Evolutionary conservation across 2,888 invertebrate genomes (phyloP).

Genomic region (Lampropteryx suffumata): DNA sequence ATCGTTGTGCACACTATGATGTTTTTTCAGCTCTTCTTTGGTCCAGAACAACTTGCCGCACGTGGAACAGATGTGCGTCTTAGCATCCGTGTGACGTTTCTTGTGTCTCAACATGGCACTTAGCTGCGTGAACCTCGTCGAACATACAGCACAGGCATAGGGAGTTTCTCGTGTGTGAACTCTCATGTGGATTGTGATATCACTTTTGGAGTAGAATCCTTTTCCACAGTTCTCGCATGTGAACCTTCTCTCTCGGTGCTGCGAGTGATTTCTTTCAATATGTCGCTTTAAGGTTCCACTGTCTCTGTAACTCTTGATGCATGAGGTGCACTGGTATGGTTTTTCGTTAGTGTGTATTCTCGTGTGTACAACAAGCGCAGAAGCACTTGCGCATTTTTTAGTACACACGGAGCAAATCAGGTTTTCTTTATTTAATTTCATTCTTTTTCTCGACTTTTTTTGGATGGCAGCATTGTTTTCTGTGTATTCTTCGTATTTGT

Average conservation of each 20-base stretch:
- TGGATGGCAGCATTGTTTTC: not conserved
- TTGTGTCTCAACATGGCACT: constrained; percentile 59
- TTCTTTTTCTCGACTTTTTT: constrained; percentile 35
- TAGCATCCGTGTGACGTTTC: constrained; percentile 56
- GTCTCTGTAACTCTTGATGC: constrained; percentile 63
- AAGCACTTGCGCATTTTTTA: constrained; percentile 49
- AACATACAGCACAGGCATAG: constrained; percentile 59
- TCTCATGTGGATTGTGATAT: constrained; percentile 62
- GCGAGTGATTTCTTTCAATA: constrained; percentile 51
- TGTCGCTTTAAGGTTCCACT: constrained; percentile 59
- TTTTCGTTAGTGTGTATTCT: constrained; percentile 59
- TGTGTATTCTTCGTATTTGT: not conserved
- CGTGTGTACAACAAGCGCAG: constrained; percentile 55
- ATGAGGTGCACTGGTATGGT: constrained; percentile 53
- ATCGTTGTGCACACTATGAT: constrained; percentile 55
- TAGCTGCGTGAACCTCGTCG: constrained; percentile 56
- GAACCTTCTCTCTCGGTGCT: constrained; percentile 52
- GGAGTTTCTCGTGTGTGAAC: constrained; percentile 72
- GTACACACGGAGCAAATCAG: constrained; percentile 54
- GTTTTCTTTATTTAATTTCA: constrained; percentile 31
- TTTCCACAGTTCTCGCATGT: constrained; percentile 72
- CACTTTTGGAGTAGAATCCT: constrained; percentile 58
- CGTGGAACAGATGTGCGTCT: constrained; percentile 51
- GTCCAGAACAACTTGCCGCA: constrained; percentile 65
- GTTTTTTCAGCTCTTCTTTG: constrained; percentile 61